These are phyloP conservation scores for Drosophila stalkeri DNA, from an alignment of 2,888 invertebrate species.

Conservation along the genomic window DNA sequence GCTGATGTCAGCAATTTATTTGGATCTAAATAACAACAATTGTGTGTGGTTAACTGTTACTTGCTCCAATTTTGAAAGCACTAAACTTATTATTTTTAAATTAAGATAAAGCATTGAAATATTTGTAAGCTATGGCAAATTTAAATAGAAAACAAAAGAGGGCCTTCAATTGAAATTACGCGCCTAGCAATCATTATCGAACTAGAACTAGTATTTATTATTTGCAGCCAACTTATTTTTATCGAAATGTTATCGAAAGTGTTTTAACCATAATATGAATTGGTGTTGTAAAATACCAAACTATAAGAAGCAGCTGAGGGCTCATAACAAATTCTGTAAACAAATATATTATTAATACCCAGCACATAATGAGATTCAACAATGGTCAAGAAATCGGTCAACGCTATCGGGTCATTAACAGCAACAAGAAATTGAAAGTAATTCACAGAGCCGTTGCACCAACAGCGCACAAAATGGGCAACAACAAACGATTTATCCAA, in stretches of 20 bases:
- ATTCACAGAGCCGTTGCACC: neutral
- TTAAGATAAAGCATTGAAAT: neutral
- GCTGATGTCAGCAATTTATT: conserved; percentile 45
- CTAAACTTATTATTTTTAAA: neutral
- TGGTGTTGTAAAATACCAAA: conserved; percentile 18
- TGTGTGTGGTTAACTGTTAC: neutral
- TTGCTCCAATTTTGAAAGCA: conserved; percentile 14
- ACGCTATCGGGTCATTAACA: conserved; percentile 3
- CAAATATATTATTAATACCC: conserved; percentile 8
- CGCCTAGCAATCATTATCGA: conserved; percentile 8
- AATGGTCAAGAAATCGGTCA: neutral
- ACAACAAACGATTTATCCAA: conserved; percentile 11
- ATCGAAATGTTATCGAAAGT: conserved; percentile 24
- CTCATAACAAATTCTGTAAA: conserved; percentile 3
- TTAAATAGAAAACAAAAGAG: neutral
- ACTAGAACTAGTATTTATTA: neutral
- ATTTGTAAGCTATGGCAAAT: neutral
- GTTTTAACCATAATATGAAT: neutral
- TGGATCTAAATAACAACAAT: conserved; percentile 20
- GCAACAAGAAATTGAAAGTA: conserved; percentile 6
- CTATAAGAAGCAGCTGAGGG: conserved; percentile 10
- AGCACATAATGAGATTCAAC: conserved; percentile 19
- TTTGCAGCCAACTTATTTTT: neutral
- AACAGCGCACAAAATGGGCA: neutral
- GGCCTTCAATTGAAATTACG: neutral